Evolutionary conservation across 2,888 invertebrate genomes (phyloP).

Genomic region (Gymnoscelis rufifasciata): DNA sequence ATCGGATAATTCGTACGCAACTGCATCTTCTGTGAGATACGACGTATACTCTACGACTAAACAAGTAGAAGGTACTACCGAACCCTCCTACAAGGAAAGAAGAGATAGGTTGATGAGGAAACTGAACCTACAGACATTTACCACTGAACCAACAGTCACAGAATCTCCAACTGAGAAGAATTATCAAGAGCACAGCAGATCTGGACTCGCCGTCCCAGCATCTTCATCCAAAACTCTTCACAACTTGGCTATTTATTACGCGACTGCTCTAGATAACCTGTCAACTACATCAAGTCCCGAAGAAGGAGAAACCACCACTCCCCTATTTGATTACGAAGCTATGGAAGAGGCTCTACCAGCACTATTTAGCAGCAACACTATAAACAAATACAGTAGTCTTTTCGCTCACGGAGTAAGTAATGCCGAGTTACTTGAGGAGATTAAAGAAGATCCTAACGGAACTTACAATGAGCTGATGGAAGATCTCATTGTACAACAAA

Average conservation of each 20-base stretch:
- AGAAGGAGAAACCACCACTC: conserved; percentile 53
- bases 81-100: conserved; percentile 80
- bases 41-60: conserved; percentile 47
- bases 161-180: conserved; percentile 64
- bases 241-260: conserved; percentile 89
- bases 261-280: conserved; percentile 82
- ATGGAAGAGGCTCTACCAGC: conserved; percentile 76
- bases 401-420: conserved; percentile 58
- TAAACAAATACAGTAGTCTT: conserved; percentile 80
- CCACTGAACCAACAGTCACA: conserved; percentile 46
- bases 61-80: conserved; percentile 47
- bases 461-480: conserved; percentile 67
- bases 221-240: conserved; percentile 88
- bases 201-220: conserved; percentile 84
- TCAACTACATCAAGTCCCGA: conserved; percentile 62
- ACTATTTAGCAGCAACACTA: conserved; percentile 82
- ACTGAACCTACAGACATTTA: conserved; percentile 73
- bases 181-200: conserved; percentile 70
- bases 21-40: conserved; percentile 49
- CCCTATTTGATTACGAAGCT: conserved; percentile 53
- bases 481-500: conserved; percentile 81
- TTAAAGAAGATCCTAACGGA: conserved; percentile 62
- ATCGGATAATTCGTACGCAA: conserved; percentile 39
- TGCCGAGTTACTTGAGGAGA: conserved; percentile 58
- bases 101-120: conserved; percentile 85